Evolutionary conservation across 2,113 vertebrate species (phyloP).

Genomic region (Synodontis membranacea): DNA sequence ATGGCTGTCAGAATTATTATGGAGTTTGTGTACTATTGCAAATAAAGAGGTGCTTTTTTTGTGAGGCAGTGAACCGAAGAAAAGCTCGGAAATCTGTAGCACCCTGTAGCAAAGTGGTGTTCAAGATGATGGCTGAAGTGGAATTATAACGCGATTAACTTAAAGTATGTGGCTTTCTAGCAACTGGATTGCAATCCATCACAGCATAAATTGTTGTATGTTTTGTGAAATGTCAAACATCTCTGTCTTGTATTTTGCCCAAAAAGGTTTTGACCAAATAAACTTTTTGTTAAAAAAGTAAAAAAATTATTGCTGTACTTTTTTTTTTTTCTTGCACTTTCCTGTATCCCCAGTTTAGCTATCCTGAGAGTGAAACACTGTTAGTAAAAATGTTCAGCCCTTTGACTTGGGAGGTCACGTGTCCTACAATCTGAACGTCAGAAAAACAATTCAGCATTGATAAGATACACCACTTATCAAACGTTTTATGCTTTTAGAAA

Average conservation of each 20-base stretch:
- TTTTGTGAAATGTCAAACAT: not conserved
- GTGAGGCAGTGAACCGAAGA: not conserved
- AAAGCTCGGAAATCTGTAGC: not conserved
- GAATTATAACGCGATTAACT: too few relatives aligned
- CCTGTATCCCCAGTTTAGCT: not conserved
- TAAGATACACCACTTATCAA: not conserved
- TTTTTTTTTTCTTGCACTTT: not conserved
- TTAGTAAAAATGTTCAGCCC: not conserved
- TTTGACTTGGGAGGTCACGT: too few relatives aligned
- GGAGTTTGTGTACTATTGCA: not conserved
- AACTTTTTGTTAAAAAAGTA: too few relatives aligned
- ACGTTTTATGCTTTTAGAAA: not conserved
- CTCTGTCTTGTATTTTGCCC: not conserved
- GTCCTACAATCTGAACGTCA: not conserved
- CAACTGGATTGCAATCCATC: not conserved
- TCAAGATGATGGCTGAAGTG: not conserved
- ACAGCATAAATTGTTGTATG: not conserved
- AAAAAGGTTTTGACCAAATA: too few relatives aligned
- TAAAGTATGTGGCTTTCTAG: not conserved
- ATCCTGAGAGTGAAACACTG: not conserved
- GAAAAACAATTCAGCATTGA: not conserved
- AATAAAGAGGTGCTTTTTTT: conserved; percentile 4
- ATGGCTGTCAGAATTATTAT: conserved; percentile 39
- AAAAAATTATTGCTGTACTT: not conserved
- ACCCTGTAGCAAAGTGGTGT: not conserved